Conservation (phyloP, 2,797 vertebrate species). For the Darevskia nairensis region DNA sequence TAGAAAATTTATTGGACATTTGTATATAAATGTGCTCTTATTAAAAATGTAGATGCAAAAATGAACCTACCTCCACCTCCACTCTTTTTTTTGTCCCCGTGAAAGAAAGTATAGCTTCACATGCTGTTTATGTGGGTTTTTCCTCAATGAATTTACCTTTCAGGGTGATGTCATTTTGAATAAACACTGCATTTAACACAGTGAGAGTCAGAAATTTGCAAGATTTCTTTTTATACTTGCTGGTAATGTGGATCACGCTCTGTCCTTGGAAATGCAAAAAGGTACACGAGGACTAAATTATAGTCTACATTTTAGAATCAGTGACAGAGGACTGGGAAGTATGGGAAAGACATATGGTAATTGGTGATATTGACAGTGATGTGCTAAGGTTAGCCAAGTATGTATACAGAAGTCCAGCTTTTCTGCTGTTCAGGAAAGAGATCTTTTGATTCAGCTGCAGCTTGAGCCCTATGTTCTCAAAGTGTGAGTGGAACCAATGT, state of each 20-base stretch:
- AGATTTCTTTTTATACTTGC: background rate
- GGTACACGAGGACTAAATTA: background rate
- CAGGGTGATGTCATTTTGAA: background rate
- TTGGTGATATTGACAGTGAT: background rate
- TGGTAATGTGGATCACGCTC: background rate
- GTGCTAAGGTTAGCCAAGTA: background rate
- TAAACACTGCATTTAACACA: background rate
- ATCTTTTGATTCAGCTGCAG: background rate
- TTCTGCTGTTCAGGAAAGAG: background rate
- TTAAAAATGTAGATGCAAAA: conserved; percentile 2
- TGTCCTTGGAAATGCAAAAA: background rate
- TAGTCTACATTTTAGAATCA: background rate
- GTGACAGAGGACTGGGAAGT: background rate
- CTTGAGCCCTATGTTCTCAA: background rate
- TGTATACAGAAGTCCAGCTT: too few relatives aligned
- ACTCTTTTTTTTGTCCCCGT: background rate
- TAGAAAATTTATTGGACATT: background rate
- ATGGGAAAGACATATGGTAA: background rate
- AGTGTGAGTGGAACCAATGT: background rate
- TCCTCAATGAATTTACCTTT: background rate
- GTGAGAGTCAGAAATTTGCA: background rate
- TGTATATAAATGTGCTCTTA: background rate
- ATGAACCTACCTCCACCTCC: background rate
- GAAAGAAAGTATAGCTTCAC: background rate
- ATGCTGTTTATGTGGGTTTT: background rate